Percentiles rank a stretch among this genome's conserved stretches.
Conservation (phyloP, 1,140 invertebrate genomes). For the Pseudomyrmex pallidus region DNA sequence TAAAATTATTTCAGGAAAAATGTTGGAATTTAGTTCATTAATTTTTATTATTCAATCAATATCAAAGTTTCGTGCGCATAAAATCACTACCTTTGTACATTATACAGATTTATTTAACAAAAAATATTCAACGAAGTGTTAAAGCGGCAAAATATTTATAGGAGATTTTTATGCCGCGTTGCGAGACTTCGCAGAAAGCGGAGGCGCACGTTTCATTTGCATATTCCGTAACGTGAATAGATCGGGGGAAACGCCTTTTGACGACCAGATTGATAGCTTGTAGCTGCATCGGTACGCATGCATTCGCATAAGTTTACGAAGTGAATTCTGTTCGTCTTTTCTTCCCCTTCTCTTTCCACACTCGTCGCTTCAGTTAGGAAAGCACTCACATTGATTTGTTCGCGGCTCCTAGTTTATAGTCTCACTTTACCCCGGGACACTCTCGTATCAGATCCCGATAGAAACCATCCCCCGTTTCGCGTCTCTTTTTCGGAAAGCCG, state of each 20-base stretch:
- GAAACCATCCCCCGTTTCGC: slow-evolving; percentile 42
- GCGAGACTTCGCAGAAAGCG: neutral
- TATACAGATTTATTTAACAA: neutral
- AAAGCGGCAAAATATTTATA: neutral
- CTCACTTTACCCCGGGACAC: slow-evolving; percentile 63
- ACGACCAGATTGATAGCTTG: slow-evolving; percentile 75
- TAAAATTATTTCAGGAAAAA: neutral
- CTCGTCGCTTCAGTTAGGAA: slow-evolving; percentile 27
- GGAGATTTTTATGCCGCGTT: neutral
- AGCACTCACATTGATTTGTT: slow-evolving; percentile 84
- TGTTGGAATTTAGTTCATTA: too few species aligned
- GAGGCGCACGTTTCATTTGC: slow-evolving; percentile 15
- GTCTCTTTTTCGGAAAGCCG: slow-evolving; percentile 43
- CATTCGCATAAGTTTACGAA: slow-evolving; percentile 70
- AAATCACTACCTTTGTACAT: neutral
- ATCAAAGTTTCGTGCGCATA: too few species aligned
- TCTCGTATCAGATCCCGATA: slow-evolving; percentile 69
- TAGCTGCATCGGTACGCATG: slow-evolving; percentile 59
- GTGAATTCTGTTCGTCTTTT: slow-evolving; percentile 67
- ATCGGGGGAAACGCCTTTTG: slow-evolving; percentile 69
- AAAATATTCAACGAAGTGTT: neutral
- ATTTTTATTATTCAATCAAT: too few species aligned
- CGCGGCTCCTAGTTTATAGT: slow-evolving; percentile 80
- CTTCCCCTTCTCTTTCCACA: slow-evolving; percentile 31
- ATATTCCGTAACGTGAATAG: neutral